Percentiles rank a stretch among this genome's conserved stretches.
phyloP scores from a whole-genome alignment of 2,888 invertebrate species.

The Dynastes tityus region DNA sequence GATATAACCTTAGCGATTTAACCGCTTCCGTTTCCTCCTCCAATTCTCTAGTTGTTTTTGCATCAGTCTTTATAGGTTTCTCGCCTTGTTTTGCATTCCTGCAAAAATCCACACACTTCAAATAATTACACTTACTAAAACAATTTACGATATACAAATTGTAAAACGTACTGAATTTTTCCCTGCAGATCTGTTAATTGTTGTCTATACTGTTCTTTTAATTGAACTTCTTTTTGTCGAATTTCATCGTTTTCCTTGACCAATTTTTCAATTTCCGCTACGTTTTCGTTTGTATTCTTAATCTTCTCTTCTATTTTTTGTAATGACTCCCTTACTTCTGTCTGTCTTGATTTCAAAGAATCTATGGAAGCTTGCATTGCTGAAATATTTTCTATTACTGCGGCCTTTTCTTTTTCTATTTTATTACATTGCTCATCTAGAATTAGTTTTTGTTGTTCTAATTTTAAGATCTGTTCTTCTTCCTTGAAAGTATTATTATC shows the following conservation, averaged over 20 bases:
- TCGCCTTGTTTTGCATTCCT: conserved; percentile 70
- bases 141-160: neutral
- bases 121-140: conserved; percentile 58
- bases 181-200: conserved; percentile 75
- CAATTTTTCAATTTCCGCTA: conserved; percentile 74
- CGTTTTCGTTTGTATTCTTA: conserved; percentile 71
- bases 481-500: conserved; percentile 64
- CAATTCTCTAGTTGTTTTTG: conserved; percentile 71
- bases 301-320: conserved; percentile 70
- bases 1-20: conserved; percentile 76
- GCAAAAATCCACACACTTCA: conserved; percentile 57
- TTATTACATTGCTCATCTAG: conserved; percentile 70
- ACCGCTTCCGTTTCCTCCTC: conserved; percentile 78
- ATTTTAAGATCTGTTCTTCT: conserved; percentile 61
- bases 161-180: conserved; percentile 67
- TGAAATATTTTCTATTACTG: conserved; percentile 70
- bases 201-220: conserved; percentile 82
- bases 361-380: conserved; percentile 67
- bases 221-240: conserved; percentile 81
- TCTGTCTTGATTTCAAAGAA: conserved; percentile 64
- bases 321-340: conserved; percentile 69
- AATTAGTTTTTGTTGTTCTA: conserved; percentile 65
- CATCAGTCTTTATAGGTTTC: conserved; percentile 69
- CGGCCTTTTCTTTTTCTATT: conserved; percentile 72
- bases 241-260: conserved; percentile 81